These are phyloP conservation scores for Eptesicus fuscus DNA, from an alignment of 2,113 vertebrate species.

Conservation along the genomic window DNA sequence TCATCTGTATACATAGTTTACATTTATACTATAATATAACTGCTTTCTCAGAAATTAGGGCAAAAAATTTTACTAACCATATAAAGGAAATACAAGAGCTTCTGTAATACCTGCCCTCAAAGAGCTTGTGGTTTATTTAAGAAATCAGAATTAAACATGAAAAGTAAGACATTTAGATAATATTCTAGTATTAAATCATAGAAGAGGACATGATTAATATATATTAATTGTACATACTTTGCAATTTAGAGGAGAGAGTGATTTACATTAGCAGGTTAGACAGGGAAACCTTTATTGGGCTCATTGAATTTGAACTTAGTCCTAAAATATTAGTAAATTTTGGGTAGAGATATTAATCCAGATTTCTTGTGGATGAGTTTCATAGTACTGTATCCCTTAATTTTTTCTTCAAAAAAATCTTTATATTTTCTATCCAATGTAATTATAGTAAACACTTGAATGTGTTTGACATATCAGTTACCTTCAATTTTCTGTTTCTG, in stretches of 20 bases:
- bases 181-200: neutral
- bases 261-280: neutral
- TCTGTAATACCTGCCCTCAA: neutral
- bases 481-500: conserved; percentile 35
- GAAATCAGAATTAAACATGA: neutral
- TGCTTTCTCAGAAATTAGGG: conserved; percentile 8
- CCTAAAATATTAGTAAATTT: conserved; percentile 9
- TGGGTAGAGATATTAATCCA: neutral
- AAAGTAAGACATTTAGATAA: conserved; percentile 30
- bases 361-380: conserved; percentile 24
- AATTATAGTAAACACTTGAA: neutral
- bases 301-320: conserved; percentile 6
- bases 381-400: neutral
- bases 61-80: neutral
- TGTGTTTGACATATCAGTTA: neutral
- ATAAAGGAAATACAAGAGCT: neutral
- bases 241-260: neutral
- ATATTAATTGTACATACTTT: neutral
- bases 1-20: neutral
- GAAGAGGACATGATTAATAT: neutral
- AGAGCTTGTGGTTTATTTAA: neutral
- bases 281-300: neutral
- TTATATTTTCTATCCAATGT: neutral
- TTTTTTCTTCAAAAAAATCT: conserved; percentile 3
- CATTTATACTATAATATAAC: neutral